phyloP scores from a whole-genome alignment of 1,140 invertebrate genomes.

The Ceratoteleas bidentatus region DNA sequence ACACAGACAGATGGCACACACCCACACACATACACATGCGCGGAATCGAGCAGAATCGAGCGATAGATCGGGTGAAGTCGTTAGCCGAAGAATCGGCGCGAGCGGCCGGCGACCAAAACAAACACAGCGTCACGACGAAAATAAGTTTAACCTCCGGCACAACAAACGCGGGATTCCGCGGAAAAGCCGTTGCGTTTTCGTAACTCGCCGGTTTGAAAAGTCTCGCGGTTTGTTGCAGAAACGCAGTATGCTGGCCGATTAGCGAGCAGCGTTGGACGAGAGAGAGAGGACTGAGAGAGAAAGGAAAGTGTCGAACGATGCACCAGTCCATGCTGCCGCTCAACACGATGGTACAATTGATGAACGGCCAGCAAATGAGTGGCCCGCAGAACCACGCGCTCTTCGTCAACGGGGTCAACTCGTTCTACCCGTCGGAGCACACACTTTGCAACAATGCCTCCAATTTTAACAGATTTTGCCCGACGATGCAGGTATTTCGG shows the following conservation, averaged over 20 bases:
- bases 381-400: constrained; percentile 71
- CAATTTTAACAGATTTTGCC: constrained; percentile 69
- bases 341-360: constrained; percentile 78
- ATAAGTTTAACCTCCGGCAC: constrained; percentile 26
- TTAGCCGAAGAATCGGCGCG: too few species aligned
- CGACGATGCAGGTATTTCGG: constrained; percentile 71
- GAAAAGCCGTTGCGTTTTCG: constrained; percentile 1
- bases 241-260: background rate
- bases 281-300: constrained; percentile 9
- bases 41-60: too few species aligned
- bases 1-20: too few species aligned
- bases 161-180: background rate
- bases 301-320: constrained; percentile 71
- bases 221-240: too few species aligned
- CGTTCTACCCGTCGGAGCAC: constrained; percentile 71
- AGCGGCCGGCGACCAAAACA: constrained; percentile 18
- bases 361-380: constrained; percentile 74
- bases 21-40: too few species aligned
- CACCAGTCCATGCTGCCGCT: constrained; percentile 76
- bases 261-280: constrained; percentile 9
- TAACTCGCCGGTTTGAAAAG: background rate
- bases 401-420: constrained; percentile 70
- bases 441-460: constrained; percentile 69
- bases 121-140: constrained; percentile 10
- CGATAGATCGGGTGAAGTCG: too few species aligned